Base-by-base conservation (phyloP, 2,888 invertebrate species). In the Imbricaverruca yamaguchii region DNA sequence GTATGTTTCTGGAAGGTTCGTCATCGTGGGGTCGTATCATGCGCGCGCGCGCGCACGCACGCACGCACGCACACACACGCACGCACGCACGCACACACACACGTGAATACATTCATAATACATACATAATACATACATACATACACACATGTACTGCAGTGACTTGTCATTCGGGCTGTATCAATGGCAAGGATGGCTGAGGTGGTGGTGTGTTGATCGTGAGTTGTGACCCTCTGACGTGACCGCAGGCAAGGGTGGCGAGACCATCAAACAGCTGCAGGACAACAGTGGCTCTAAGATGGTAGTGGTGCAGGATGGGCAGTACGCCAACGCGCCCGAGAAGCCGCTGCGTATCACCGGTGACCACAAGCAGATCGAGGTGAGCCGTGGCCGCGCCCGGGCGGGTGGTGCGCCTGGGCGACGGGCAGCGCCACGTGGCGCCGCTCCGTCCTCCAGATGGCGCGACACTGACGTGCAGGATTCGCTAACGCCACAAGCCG, bases 241-340 rank as follows among this genome's bases (percentile, higher is more conserved):
- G 65, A 9, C 74, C 3, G 18, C 61, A 82, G 82, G 82, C 3
- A 98, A 98, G 88, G 97, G 95, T 61, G 98, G 98, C n/a, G 98
- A 98, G 87, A 99, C 97, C 0, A 98, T 99, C 85, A 96, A 97
- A 86, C 94, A 95, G 86, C 89, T 96, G 67, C 94, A 97, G 88
- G 97, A 97, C 85, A 94, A 95, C 86, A 95, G 97, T 78, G 97
- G 97, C 61, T 98, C 98, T 0, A 98, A 98, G 88, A 99, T 99
- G 98, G 95, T 98, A 23, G 95, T 99, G 85, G 97, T 99, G 85
- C 98, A 98, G 88, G 98, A 99, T 85, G 96, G 95, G 53, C 12
- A 23, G 15, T 79, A 79, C 79, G 57, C 79, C 79, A 79, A 57
- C 79, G 79, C 79, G 57, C 97, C 97, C 63, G 94, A 95, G 87